These are phyloP conservation scores for Garra rufa DNA, from an alignment of 2,113 vertebrate genomes.

Conservation along the genomic window DNA sequence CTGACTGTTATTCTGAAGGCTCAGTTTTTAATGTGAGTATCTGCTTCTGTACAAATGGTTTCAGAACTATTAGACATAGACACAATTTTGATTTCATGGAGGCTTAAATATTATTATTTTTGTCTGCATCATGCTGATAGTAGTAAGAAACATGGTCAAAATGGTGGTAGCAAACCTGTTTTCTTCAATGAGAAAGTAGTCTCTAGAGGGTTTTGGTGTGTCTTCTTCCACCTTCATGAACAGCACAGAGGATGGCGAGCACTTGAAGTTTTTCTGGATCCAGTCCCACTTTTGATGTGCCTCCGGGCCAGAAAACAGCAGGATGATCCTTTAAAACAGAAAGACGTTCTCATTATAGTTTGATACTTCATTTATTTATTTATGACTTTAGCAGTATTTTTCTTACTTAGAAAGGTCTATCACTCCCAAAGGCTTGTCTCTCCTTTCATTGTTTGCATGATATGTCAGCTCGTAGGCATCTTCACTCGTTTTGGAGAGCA, in stretches of 20 bases:
- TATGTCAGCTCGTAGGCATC: constrained; percentile 73
- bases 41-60: no score
- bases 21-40: no score
- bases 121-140: neutral
- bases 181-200: constrained; percentile 83
- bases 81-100: no score
- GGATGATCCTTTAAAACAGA: constrained; percentile 70
- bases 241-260: constrained; percentile 78
- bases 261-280: constrained; percentile 82
- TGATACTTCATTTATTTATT: neutral
- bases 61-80: no score
- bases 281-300: constrained; percentile 69
- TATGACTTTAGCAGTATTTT: neutral
- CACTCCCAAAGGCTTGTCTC: constrained; percentile 45
- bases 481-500: constrained; percentile 69
- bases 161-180: constrained; percentile 75
- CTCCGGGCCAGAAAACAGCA: constrained; percentile 69
- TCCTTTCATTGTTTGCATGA: constrained; percentile 67
- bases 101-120: neutral
- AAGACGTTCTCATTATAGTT: neutral
- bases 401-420: constrained; percentile 61
- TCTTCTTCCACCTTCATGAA: constrained; percentile 69
- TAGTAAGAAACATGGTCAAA: neutral
- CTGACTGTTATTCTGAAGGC: no score
- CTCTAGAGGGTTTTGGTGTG: constrained; percentile 58